phyloP scores from a whole-genome alignment of 2,888 invertebrate genomes.

The Tuberolachnus salignus region DNA sequence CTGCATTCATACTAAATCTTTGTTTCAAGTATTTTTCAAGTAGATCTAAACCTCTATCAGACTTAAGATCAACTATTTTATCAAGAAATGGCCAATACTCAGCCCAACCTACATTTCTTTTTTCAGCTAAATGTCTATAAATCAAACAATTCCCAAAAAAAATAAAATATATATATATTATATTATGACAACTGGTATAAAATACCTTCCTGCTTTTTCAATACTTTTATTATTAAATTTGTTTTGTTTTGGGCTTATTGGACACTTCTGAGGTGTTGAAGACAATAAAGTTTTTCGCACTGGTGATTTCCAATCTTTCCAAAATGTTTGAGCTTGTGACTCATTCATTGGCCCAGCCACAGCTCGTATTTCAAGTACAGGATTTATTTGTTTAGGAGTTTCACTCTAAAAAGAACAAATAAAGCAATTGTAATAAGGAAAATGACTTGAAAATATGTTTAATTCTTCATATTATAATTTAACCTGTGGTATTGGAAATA shows the following conservation, averaged over 20 bases:
- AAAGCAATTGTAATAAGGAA: background rate
- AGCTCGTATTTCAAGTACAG: slow-evolving; percentile 78
- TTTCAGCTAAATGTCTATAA: slow-evolving; percentile 71
- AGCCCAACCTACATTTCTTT: slow-evolving; percentile 79
- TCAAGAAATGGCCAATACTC: slow-evolving; percentile 93
- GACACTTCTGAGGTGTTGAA: slow-evolving; percentile 43
- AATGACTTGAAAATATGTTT: background rate
- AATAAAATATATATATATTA: slow-evolving; percentile 22
- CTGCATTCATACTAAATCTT: slow-evolving; percentile 65
- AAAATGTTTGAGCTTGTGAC: slow-evolving; percentile 73
- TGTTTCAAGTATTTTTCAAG: slow-evolving; percentile 77
- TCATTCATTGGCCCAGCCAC: slow-evolving; percentile 91
- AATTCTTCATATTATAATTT: slow-evolving; percentile 20
- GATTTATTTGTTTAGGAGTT: slow-evolving; percentile 69
- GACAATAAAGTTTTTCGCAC: slow-evolving; percentile 43
- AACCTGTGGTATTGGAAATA: slow-evolving; percentile 33
- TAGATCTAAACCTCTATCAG: slow-evolving; percentile 73
- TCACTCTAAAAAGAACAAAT: slow-evolving; percentile 29
- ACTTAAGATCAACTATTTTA: slow-evolving; percentile 78
- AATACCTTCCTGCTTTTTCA: slow-evolving; percentile 83
- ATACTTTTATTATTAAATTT: slow-evolving; percentile 74
- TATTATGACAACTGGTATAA: no score
- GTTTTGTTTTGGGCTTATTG: slow-evolving; percentile 18
- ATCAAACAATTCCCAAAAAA: slow-evolving; percentile 29
- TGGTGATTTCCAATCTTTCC: slow-evolving; percentile 74